Evolutionary conservation across 2,113 vertebrate species (phyloP), one percentile per base, ranked within the genome.

Genomic region (Guaruba guarouba): DNA sequence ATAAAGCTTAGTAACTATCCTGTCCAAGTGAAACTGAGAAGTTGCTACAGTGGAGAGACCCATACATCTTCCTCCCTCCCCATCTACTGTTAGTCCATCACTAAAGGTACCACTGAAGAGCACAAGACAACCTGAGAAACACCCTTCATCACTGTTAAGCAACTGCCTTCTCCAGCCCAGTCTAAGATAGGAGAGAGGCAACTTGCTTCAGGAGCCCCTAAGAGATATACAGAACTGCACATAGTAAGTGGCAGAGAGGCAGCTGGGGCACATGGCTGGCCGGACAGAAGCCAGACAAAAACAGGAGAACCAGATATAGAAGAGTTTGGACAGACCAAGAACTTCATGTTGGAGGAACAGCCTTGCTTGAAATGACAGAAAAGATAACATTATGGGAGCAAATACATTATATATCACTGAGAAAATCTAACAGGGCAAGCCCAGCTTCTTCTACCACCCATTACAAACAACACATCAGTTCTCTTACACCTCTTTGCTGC

Each of bases 401-500:
- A 71, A 90, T 49, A 11, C 29, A 41, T 66, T 39, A 37, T 6
- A 6, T 13, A 10, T 7, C 22, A 23, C 25, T 29, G 28, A 55
- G 25, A 73, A 79, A 64, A 82, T 4, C 6, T 8, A 69, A 8
- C 22, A 71, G 31, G 9, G 13, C 33, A 41, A 83, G 20, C 17
- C 31, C 55, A 78, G 24, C 23, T 67, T 79, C 51, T 35, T 20
- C 5, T 73, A 62, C 46, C 14, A 54, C 4, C 62, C 55, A 10
- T 0, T 22, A 19, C 11, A 23, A 79, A 55, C 5, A 9, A n/a
- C 43, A 44, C 7, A 28, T 37, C 33, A 19, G 22, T 33, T 43
- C 2, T 41, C 29, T 17, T 3, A 0, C 6, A 37, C 5, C 17
- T 63, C 43, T 22, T 15, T 23, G 3, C 9, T 85, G 46, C 3